Percentiles rank a stretch among this genome's conserved stretches.
Evolutionary conservation across 1,140 invertebrate species (phyloP).

Genomic region (Sycobia sp.): DNA sequence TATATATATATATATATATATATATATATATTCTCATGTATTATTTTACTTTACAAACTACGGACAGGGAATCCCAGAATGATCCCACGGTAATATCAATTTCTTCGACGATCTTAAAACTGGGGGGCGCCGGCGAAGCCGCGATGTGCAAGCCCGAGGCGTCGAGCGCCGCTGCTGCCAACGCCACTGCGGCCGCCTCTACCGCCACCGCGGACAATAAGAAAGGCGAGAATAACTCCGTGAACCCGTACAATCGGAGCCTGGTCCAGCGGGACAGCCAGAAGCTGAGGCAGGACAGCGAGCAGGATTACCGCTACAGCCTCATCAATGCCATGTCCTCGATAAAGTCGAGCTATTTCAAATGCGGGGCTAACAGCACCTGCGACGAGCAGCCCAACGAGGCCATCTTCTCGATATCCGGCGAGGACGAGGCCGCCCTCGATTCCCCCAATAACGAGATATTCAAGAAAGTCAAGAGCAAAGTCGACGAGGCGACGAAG

Average conservation of each 20-base stretch:
- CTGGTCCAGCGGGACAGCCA: slow-evolving; percentile 31
- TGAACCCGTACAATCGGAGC: slow-evolving; percentile 46
- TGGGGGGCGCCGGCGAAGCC: neutral
- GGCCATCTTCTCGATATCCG: slow-evolving; percentile 10
- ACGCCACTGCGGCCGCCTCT: too few relatives aligned
- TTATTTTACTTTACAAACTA: too few relatives aligned
- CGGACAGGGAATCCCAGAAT: neutral
- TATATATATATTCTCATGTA: too few relatives aligned
- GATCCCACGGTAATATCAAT: neutral
- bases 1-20: too few relatives aligned
- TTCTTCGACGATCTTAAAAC: slow-evolving; percentile 16
- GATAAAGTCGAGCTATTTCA: slow-evolving; percentile 33
- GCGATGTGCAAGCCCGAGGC: neutral
- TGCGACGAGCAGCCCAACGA: slow-evolving; percentile 29
- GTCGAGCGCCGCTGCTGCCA: too few relatives aligned
- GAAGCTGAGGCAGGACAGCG: slow-evolving; percentile 3
- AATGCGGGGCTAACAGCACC: slow-evolving; percentile 32
- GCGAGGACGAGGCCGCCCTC: slow-evolving; percentile 6
- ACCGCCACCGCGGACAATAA: neutral
- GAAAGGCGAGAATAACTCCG: slow-evolving; percentile 38
- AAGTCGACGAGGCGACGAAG: slow-evolving; percentile 44
- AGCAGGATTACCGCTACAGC: slow-evolving; percentile 25
- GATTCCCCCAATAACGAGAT: slow-evolving; percentile 31
- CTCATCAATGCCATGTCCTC: slow-evolving; percentile 20
- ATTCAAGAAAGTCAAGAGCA: slow-evolving; percentile 39